These are phyloP conservation scores for Euclidia mi DNA, from an alignment of 2,888 invertebrate species.

Conservation along the genomic window DNA sequence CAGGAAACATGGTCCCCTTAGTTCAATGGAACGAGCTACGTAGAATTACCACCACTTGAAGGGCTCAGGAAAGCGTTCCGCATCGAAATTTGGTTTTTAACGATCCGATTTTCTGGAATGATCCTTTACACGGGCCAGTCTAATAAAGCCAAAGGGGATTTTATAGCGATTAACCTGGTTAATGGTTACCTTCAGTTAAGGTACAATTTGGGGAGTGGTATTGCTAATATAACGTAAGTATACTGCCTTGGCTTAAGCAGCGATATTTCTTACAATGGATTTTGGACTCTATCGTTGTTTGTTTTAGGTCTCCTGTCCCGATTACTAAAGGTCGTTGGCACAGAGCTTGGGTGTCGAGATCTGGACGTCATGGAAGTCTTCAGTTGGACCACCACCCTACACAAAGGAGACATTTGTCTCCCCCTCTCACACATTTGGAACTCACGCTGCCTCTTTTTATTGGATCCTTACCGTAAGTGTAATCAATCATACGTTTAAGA, in stretches of 20 bases:
- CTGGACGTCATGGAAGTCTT: constrained; percentile 94
- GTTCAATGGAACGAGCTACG: constrained; percentile 94
- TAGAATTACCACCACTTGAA: constrained; percentile 93
- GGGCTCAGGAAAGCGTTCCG: constrained; percentile 93
- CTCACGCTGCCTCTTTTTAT: constrained; percentile 94
- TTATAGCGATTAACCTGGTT: constrained; percentile 95
- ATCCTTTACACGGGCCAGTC: constrained; percentile 95
- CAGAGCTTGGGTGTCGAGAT: constrained; percentile 92
- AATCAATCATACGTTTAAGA: constrained; percentile 1
- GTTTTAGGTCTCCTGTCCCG: constrained; percentile 74
- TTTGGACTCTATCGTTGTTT: constrained; percentile 5
- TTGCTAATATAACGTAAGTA: constrained; percentile 94
- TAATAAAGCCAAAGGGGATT: constrained; percentile 95
- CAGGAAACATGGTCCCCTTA: constrained; percentile 91
- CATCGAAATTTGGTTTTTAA: constrained; percentile 96
- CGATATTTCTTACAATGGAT: constrained; percentile 23
- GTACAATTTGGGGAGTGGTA: constrained; percentile 97
- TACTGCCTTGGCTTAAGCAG: constrained; percentile 57
- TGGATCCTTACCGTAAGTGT: constrained; percentile 93
- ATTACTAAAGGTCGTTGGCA: constrained; percentile 95
- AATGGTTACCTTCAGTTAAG: constrained; percentile 95
- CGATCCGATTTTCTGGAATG: constrained; percentile 93
- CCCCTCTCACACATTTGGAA: constrained; percentile 95
- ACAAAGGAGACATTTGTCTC: constrained; percentile 93
- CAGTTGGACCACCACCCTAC: constrained; percentile 94